These are phyloP conservation scores for Abscondita cerata DNA, from an alignment of 2,888 invertebrate species.

Conservation along the genomic window DNA sequence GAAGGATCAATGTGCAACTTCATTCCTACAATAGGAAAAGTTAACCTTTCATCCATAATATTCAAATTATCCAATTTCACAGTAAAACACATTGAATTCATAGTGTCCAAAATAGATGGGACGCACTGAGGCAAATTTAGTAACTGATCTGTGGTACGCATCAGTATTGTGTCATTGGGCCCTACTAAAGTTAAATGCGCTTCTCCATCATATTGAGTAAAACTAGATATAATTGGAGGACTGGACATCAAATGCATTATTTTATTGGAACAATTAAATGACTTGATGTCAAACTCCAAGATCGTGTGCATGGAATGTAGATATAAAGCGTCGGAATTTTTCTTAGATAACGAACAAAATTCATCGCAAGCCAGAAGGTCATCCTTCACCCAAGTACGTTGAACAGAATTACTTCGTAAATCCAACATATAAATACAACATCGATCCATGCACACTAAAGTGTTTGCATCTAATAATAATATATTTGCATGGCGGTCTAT, in stretches of 20 bases:
- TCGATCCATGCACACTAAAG: constrained; percentile 19
- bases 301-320: constrained; percentile 20
- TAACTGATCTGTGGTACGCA: not conserved
- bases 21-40: constrained; percentile 18
- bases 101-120: constrained; percentile 16
- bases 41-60: constrained; percentile 12
- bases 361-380: constrained; percentile 25
- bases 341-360: constrained; percentile 17
- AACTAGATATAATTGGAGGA: constrained; percentile 18
- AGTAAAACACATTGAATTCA: constrained; percentile 5
- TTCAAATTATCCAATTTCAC: constrained; percentile 1
- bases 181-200: constrained; percentile 18
- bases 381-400: constrained; percentile 3
- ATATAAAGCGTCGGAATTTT: constrained; percentile 9
- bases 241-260: constrained; percentile 20
- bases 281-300: constrained; percentile 17
- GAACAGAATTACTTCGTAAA: constrained; percentile 7
- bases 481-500: constrained; percentile 14
- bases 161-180: constrained; percentile 12
- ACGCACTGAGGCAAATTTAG: constrained; percentile 15
- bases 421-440: constrained; percentile 19
- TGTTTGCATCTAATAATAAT: constrained; percentile 15
- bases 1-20: constrained; percentile 14
- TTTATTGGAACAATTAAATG: constrained; percentile 2
- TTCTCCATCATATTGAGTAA: not conserved